phyloP scores from a whole-genome alignment of 2,888 invertebrate species.

The Cephus nigrinus region DNA sequence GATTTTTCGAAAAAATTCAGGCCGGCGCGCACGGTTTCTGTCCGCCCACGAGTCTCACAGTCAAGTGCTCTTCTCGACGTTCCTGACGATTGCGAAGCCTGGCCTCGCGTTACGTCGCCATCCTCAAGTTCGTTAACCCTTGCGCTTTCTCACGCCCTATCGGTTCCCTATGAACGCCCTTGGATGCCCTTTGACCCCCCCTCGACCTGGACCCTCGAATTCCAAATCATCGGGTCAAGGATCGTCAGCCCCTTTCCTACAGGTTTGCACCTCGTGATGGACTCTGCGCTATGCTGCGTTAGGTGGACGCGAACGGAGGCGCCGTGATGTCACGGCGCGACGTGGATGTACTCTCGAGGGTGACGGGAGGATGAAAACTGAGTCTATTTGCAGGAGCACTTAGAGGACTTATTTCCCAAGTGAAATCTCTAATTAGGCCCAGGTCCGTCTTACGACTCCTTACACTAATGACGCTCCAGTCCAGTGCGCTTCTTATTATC shows the following conservation, averaged over 20 bases:
- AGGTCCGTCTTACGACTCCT: not conserved
- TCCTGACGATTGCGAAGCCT: conserved; percentile 17
- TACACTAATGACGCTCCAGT: not conserved
- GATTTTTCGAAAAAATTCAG: conserved; percentile 28
- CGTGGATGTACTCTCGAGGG: not conserved
- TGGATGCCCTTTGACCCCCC: not conserved
- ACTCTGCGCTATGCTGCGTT: not conserved
- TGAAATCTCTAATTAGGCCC: conserved; percentile 31
- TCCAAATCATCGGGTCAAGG: not conserved
- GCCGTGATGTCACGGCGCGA: too few relatives aligned
- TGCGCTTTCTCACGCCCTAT: not conserved
- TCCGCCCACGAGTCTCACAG: conserved; percentile 27
- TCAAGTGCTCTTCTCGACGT: conserved; percentile 30
- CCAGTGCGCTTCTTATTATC: not conserved
- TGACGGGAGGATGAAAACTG: not conserved
- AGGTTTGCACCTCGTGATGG: not conserved
- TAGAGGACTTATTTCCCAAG: conserved; percentile 25
- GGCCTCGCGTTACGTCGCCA: not conserved
- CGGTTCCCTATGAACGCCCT: not conserved
- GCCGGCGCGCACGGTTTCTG: conserved; percentile 25
- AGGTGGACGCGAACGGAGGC: not conserved
- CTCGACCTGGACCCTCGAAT: not conserved
- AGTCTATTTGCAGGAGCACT: conserved; percentile 25
- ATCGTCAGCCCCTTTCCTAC: not conserved
- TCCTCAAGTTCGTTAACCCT: not conserved